Base-by-base conservation (phyloP, 1,140 invertebrate genomes). In the Trichomalopsis sarcophagae region DNA sequence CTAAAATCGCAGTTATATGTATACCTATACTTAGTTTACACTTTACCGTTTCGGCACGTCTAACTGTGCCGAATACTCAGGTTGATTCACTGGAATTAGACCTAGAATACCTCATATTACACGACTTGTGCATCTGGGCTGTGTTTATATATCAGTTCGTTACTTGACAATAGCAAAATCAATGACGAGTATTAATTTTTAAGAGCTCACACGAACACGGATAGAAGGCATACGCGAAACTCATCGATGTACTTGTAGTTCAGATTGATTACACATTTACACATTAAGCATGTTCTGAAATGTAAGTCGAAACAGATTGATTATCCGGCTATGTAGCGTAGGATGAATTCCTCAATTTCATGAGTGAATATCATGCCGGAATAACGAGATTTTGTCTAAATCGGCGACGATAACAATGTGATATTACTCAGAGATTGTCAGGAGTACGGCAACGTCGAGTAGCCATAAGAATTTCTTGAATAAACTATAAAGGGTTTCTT, bases 361-460 rank as follows among this genome's bases (percentile, higher is more conserved):
- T 40, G 30, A 36, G 33, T 36, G 33, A 27, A 36, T 36, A 21
- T 74, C 44, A 23, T 66, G 50, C 50, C 13, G 13, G 30, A 74
- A 30, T 4, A n/a, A 40, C 71, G 2, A 47, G 17, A 55, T 62
- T 21, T 82, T 13, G 14, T 50, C 5, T 33, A 74, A 1, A 4
- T 23, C 40, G 17, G 66, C 14, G 21, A 55, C 73, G 17, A 36
- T 33, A 62, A 80, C 17, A 85, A 75, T 62, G 50, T 55, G 68
- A 69, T 77, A 44, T 47, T 62, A 80, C 79, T 36, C 66, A 77
- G 0, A 85, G 84, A 85, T 85, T 85, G 84, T 85, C 84, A 69
- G 55, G 30, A 85, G 17, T 33, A 27, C 79, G 55, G 33, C 77
- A 79, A 84, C 21, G 10, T 55, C n/a, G 30, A 55, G 14, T 47